Conservation (phyloP, 2,888 invertebrate species). For the Peribatodes rhomboidaria region DNA sequence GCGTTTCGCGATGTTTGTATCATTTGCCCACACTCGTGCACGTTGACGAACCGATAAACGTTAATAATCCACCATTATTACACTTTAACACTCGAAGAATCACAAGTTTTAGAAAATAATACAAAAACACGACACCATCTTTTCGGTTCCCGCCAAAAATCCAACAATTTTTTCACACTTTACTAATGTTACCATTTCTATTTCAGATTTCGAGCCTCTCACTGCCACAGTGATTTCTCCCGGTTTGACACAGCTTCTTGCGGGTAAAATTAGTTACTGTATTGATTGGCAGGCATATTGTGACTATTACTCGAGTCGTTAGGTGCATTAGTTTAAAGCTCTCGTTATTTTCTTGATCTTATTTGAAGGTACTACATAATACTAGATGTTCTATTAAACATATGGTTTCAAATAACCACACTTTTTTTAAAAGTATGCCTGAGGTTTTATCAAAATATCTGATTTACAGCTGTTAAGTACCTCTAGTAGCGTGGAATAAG, state of each 20-base stretch:
- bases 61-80: too few species aligned
- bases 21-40: too few species aligned
- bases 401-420: constrained; percentile 6
- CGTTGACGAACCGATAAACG: too few species aligned
- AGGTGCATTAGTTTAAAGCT: constrained; percentile 77
- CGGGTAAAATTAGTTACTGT: constrained; percentile 77
- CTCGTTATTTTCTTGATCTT: constrained; percentile 50
- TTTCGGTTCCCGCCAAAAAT: too few species aligned
- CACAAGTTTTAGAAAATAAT: too few species aligned
- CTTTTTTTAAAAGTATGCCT: background rate
- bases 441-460: constrained; percentile 7
- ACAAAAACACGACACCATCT: background rate
- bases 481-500: constrained; percentile 18
- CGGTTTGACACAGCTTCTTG: constrained; percentile 76
- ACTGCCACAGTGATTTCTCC: constrained; percentile 69
- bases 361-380: constrained; percentile 20
- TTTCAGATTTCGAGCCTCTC: constrained; percentile 76
- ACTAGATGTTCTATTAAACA: constrained; percentile 13
- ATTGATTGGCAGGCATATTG: constrained; percentile 80
- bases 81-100: too few species aligned
- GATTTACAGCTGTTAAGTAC: background rate
- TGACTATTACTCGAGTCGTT: constrained; percentile 73
- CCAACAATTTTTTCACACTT: background rate
- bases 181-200: constrained; percentile 33
- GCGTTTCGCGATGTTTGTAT: too few species aligned